A percentile compares a stretch with the other conserved stretches of the same genome.
These are phyloP conservation scores for Isichthys henryi DNA, from an alignment of 2,113 vertebrate genomes.

Conservation along the genomic window DNA sequence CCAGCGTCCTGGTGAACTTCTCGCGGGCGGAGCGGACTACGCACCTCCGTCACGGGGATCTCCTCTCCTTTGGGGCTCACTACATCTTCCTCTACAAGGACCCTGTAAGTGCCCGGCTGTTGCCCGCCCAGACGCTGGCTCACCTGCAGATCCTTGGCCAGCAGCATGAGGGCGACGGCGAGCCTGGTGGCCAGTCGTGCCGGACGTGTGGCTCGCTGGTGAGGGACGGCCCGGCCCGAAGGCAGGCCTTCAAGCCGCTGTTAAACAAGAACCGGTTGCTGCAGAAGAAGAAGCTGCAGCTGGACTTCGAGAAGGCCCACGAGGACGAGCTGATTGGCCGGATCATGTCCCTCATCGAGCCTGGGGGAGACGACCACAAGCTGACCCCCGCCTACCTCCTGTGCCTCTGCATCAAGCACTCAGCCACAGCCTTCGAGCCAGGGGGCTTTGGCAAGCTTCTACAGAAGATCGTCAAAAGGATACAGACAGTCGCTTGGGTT, in stretches of 20 bases:
- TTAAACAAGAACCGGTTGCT: constrained; percentile 30
- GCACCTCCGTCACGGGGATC: constrained; percentile 77
- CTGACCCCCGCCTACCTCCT: constrained; percentile 85
- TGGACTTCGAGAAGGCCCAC: constrained; percentile 74
- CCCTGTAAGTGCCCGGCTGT: constrained; percentile 68
- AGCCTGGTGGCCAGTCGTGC: constrained; percentile 51
- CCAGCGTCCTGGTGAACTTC: constrained; percentile 75
- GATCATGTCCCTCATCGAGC: constrained; percentile 80
- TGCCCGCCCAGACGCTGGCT: constrained; percentile 73
- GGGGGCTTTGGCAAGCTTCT: constrained; percentile 83
- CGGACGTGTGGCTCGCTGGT: constrained; percentile 67
- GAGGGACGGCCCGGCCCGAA: constrained; percentile 37
- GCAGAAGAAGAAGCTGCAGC: constrained; percentile 64
- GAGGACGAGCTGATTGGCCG: constrained; percentile 78
- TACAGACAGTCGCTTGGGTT: constrained; percentile 85
- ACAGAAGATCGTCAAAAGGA: constrained; percentile 74
- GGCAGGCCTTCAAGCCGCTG: constrained; percentile 38
- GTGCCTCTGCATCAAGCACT: constrained; percentile 88
- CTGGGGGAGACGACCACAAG: constrained; percentile 79
- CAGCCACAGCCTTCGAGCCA: constrained; percentile 70
- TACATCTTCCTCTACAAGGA: constrained; percentile 94
- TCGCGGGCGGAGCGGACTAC: constrained; percentile 66
- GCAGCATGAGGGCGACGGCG: constrained; percentile 40
- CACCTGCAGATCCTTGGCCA: constrained; percentile 64
- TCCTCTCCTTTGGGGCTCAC: constrained; percentile 83